A percentile compares a stretch with the other conserved stretches of the same genome.
phyloP scores from a whole-genome alignment of 1,140 invertebrate genomes.

The Trigoniulus corallinus region DNA sequence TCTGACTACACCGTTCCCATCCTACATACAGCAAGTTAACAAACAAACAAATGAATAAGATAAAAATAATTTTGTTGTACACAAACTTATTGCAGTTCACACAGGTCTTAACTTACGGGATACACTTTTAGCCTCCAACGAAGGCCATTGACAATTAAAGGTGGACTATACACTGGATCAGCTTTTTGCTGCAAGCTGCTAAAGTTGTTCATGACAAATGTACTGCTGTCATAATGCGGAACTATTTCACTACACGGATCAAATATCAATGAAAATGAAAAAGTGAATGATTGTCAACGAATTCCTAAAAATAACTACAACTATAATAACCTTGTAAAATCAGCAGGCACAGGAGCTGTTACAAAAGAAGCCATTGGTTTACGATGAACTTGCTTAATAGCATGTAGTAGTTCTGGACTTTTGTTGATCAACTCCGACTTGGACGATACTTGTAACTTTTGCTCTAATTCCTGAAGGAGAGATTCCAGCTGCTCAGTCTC shows the following conservation, averaged over 20 bases:
- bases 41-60: background rate
- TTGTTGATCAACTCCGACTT: constrained; percentile 65
- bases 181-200: constrained; percentile 67
- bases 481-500: constrained; percentile 68
- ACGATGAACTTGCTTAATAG: constrained; percentile 63
- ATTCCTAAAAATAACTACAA: background rate
- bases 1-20: constrained; percentile 83
- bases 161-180: constrained; percentile 78
- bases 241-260: constrained; percentile 63
- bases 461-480: constrained; percentile 65
- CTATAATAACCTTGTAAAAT: constrained; percentile 54
- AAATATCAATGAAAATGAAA: constrained; percentile 9
- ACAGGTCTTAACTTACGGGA: constrained; percentile 18
- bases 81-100: background rate
- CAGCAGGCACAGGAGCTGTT: constrained; percentile 69
- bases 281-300: background rate
- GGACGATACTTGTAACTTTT: constrained; percentile 52
- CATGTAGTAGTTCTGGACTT: constrained; percentile 57
- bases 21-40: constrained; percentile 21
- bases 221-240: constrained; percentile 72
- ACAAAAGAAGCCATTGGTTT: constrained; percentile 80
- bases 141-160: constrained; percentile 69
- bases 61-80: background rate
- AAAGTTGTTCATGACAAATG: constrained; percentile 73
- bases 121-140: constrained; percentile 72